Conservation (phyloP, 2,113 vertebrate species). For the Dolichotis patagonum region DNA sequence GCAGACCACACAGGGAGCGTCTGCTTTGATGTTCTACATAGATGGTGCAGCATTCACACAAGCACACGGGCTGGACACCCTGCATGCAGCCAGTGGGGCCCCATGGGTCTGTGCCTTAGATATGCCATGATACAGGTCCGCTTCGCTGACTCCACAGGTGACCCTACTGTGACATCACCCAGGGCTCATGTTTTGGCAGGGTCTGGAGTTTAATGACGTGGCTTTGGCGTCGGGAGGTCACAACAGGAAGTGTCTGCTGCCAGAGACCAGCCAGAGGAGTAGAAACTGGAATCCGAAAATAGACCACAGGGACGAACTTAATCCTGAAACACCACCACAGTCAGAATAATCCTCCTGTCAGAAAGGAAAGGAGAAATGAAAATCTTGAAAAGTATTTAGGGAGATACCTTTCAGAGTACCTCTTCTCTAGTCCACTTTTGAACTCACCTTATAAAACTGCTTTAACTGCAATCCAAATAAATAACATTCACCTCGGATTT, state of each 20-base stretch:
- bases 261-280: conserved; percentile 93
- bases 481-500: not conserved
- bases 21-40: conserved; percentile 78
- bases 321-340: conserved; percentile 93
- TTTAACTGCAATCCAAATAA: conserved; percentile 46
- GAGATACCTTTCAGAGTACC: not conserved
- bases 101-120: conserved; percentile 72
- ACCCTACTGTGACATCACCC: conserved; percentile 79
- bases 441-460: conserved; percentile 57
- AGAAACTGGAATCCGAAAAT: conserved; percentile 91
- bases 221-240: conserved; percentile 90
- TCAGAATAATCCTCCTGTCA: conserved; percentile 96
- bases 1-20: conserved; percentile 82
- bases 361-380: conserved; percentile 74
- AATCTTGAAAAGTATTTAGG: conserved; percentile 27
- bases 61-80: conserved; percentile 86
- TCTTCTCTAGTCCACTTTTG: not conserved
- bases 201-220: conserved; percentile 83
- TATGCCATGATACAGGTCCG: conserved; percentile 73
- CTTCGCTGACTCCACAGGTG: conserved; percentile 79
- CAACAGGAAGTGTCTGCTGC: conserved; percentile 90
- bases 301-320: conserved; percentile 92
- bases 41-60: conserved; percentile 89
- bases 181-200: conserved; percentile 87
- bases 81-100: conserved; percentile 86